These are phyloP conservation scores for Anas platyrhynchos DNA, from an alignment of 2,113 vertebrate genomes.

Conservation along the genomic window DNA sequence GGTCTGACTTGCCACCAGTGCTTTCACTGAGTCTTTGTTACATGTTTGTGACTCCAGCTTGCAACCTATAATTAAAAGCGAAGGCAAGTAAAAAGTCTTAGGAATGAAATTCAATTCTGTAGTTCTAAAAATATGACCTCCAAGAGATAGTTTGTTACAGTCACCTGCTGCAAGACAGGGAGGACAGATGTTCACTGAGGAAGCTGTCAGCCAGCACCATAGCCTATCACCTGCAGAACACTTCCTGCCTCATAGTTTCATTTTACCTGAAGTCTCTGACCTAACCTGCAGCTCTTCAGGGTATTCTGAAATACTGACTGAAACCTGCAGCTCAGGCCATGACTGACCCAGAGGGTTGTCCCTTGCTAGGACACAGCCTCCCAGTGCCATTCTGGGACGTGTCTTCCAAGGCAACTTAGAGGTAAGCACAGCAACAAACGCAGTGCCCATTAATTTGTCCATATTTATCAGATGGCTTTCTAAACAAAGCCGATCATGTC, in stretches of 20 bases:
- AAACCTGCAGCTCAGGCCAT: background rate
- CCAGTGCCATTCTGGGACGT: background rate
- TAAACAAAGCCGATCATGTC: background rate
- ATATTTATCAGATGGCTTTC: background rate
- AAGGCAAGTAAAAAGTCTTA: background rate
- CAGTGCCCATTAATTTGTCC: background rate
- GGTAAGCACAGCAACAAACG: background rate
- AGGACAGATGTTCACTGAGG: background rate
- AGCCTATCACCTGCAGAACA: background rate
- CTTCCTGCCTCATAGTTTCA: background rate
- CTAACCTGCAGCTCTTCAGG: background rate
- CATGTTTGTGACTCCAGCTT: background rate
- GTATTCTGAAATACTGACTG: background rate
- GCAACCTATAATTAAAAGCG: background rate
- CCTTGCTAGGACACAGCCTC: background rate
- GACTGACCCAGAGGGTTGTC: background rate
- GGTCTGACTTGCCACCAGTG: background rate
- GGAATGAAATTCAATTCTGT: background rate
- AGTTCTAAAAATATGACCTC: background rate
- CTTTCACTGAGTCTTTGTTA: background rate
- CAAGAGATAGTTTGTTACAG: background rate
- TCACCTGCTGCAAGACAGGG: background rate
- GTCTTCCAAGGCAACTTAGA: background rate
- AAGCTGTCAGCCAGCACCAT: background rate
- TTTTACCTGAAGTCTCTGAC: background rate